Percentiles rank a stretch among this genome's conserved stretches.
phyloP scores from a whole-genome alignment of 1,140 invertebrate species.

The Mizuhopecten yessoensis region DNA sequence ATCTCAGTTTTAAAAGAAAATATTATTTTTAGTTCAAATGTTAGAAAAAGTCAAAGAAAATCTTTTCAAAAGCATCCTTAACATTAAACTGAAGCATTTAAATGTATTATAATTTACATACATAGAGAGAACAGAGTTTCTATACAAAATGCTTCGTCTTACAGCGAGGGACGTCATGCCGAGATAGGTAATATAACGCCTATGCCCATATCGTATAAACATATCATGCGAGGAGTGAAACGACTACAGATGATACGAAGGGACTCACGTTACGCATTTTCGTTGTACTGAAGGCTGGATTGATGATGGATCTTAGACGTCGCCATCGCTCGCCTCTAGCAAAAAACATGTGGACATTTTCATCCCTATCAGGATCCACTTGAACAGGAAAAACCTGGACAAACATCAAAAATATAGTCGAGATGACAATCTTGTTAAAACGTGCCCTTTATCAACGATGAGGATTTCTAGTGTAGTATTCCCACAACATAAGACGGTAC shows the following conservation, averaged over 20 bases:
- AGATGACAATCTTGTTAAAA: background rate
- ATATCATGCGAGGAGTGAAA: conserved; percentile 33
- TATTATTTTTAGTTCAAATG: background rate
- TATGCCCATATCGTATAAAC: background rate
- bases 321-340: conserved; percentile 84
- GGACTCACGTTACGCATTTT: conserved; percentile 86
- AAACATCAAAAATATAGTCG: background rate
- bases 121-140: background rate
- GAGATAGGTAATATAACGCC: conserved; percentile 27
- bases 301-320: conserved; percentile 85
- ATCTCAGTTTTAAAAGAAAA: background rate
- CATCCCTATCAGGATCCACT: conserved; percentile 79
- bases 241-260: background rate
- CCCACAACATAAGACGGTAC: too few relatives aligned
- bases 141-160: conserved; percentile 34
- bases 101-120: conserved; percentile 23
- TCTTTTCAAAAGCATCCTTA: background rate
- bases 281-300: conserved; percentile 86
- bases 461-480: background rate
- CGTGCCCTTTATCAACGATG: background rate
- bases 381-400: conserved; percentile 80
- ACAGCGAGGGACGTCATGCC: background rate
- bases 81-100: conserved; percentile 6
- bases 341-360: conserved; percentile 81
- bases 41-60: background rate